Evolutionary conservation across 1,140 invertebrate species (phyloP), one percentile per base, ranked within the genome.

Genomic region (Condylostylus longicornis): DNA sequence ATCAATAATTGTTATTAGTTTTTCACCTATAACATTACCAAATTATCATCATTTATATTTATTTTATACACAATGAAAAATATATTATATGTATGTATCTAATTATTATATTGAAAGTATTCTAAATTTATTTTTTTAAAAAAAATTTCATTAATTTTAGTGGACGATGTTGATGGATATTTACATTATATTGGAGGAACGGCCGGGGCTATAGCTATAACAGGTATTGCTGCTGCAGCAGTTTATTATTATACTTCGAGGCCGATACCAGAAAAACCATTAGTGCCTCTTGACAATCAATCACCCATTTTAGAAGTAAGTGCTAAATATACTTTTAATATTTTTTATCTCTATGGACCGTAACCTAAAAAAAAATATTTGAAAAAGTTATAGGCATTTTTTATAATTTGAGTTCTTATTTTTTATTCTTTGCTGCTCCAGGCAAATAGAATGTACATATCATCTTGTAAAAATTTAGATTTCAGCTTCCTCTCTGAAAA

Each of bases 241-340:
- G 72, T 74, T 21, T 77, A 74, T 58, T 80, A 79, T 57, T 70
- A 77, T 48, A 75, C 72, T 45, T 77, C 74, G 29, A 68, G 77
- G 48, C 79, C 79, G 31, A 69, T 67, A 39, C 72, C 79, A 31
- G 70, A 82, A 63, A 76, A 70, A 58, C 80, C 80, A 23, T 66
- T 82, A 46, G 77, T 82, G 56, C 76, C 79, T 46, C 69, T 82
- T 36, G 68, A 81, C 51, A 71, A 73, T 54, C 81, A 84, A 61
- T 55, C 76, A 70, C 55, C 60, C 67, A 35, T 58, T 76, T 39
- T 70, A 73, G 64, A 74, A 61, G 79, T 81, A 59, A 74, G 66
- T 58, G 42, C 13, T 36, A 18, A 47, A 14, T 19, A 14, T 8
- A 34, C 34, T 37, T 42, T 18, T 35, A 25, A 41, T 15, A 22